Conservation (phyloP, 2,113 vertebrate genomes). For the Cebidichthys violaceus region DNA sequence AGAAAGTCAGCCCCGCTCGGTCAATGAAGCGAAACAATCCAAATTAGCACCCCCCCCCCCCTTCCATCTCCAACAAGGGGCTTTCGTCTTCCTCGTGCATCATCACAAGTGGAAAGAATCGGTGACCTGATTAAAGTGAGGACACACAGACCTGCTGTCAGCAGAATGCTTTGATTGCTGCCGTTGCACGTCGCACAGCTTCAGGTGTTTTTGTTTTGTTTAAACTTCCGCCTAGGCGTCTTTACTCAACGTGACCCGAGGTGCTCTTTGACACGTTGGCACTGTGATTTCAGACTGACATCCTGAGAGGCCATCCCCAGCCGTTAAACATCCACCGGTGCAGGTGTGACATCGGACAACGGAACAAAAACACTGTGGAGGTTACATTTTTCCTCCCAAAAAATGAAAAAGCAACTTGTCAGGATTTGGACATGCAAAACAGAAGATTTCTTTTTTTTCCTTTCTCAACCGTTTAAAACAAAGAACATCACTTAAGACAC, state of each 20-base stretch:
- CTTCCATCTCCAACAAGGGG: constrained; percentile 9
- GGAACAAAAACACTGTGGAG: constrained; percentile 15
- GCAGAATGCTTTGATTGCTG: constrained; percentile 62
- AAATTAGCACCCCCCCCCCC: constrained; percentile 44
- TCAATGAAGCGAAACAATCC: constrained; percentile 58
- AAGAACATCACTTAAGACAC: constrained; percentile 17
- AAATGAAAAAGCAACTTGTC: constrained; percentile 17
- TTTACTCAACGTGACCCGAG: constrained; percentile 40
- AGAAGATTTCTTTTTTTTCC: not conserved
- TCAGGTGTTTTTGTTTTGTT: constrained; percentile 40
- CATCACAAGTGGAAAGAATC: constrained; percentile 67
- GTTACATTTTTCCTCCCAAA: not conserved
- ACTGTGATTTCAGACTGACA: constrained; percentile 19
- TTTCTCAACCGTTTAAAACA: constrained; percentile 5
- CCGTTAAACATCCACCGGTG: constrained; percentile 3
- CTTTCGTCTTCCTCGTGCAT: constrained; percentile 46
- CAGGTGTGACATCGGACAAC: not conserved
- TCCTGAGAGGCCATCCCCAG: constrained; percentile 3
- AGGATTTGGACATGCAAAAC: not conserved
- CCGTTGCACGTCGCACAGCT: constrained; percentile 52
- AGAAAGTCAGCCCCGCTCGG: constrained; percentile 31
- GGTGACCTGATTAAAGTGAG: constrained; percentile 71
- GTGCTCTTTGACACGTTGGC: constrained; percentile 41
- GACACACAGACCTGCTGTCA: constrained; percentile 65
- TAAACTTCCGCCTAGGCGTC: constrained; percentile 13